phyloP scores from a whole-genome alignment of 1,140 invertebrate species.

The Drosophila mauritiana region DNA sequence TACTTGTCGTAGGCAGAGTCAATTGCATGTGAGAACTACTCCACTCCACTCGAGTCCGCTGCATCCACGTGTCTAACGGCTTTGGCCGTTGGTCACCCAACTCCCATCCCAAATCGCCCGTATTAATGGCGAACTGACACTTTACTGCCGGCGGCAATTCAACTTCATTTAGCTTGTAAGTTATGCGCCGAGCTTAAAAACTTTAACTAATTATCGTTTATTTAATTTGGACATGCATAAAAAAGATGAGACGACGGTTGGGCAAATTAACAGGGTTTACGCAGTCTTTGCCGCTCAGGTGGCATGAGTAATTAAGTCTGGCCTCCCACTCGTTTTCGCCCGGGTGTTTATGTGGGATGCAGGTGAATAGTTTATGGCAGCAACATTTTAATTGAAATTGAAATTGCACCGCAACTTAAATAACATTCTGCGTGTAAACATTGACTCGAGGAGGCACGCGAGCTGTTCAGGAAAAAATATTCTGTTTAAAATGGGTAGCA shows the following conservation, averaged over 20 bases:
- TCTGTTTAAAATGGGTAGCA: slow-evolving; percentile 55
- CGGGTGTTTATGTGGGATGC: slow-evolving; percentile 14
- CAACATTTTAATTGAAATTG: slow-evolving; percentile 80
- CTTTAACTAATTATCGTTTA: slow-evolving; percentile 79
- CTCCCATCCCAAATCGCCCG: not conserved
- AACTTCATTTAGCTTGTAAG: slow-evolving; percentile 72
- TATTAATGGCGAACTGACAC: slow-evolving; percentile 37
- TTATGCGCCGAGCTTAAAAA: slow-evolving; percentile 66
- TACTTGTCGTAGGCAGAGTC: slow-evolving; percentile 47
- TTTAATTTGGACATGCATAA: slow-evolving; percentile 57
- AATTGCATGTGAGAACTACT: slow-evolving; percentile 45
- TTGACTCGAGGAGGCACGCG: slow-evolving; percentile 46
- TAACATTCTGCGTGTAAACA: slow-evolving; percentile 75
- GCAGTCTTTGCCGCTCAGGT: slow-evolving; percentile 64
- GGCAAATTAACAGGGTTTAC: slow-evolving; percentile 37
- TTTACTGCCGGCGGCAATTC: slow-evolving; percentile 52
- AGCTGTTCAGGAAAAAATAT: slow-evolving; percentile 38
- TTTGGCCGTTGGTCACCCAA: slow-evolving; percentile 17
- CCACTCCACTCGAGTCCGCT: slow-evolving; percentile 8
- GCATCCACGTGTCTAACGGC: slow-evolving; percentile 28
- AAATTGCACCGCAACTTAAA: slow-evolving; percentile 78
- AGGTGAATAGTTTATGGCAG: slow-evolving; percentile 50
- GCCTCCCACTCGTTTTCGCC: slow-evolving; percentile 16
- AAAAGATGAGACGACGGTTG: slow-evolving; percentile 11
- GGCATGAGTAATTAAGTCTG: slow-evolving; percentile 77